Evolutionary conservation across 2,888 invertebrate species (phyloP).

Genomic region (Oeneis ivallda): DNA sequence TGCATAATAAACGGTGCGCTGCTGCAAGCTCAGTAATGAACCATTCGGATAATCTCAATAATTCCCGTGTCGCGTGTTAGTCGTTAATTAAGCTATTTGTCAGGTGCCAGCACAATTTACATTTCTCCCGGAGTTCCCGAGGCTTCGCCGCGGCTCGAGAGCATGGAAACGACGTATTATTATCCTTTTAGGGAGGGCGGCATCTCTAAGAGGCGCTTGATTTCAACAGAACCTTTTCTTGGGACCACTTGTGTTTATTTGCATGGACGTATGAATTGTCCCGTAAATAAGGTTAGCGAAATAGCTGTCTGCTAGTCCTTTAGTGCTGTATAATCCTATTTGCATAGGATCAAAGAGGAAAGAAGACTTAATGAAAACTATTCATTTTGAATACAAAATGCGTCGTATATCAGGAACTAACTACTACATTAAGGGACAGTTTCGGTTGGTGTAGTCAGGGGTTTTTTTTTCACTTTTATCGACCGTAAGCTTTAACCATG

Average conservation of each 20-base stretch:
- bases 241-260: constrained; percentile 78
- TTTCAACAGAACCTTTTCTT: constrained; percentile 74
- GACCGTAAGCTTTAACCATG: too few species aligned
- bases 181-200: constrained; percentile 81
- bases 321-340: constrained; percentile 72
- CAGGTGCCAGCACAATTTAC: constrained; percentile 75
- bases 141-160: constrained; percentile 59
- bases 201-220: constrained; percentile 67
- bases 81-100: constrained; percentile 82
- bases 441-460: too few species aligned
- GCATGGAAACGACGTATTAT: constrained; percentile 78
- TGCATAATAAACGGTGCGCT: constrained; percentile 43
- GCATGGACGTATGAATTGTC: constrained; percentile 78
- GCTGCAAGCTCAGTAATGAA: constrained; percentile 48
- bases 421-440: too few species aligned
- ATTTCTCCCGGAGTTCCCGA: constrained; percentile 71
- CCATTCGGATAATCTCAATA: constrained; percentile 67
- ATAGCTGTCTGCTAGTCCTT: constrained; percentile 67
- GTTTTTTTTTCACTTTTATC: too few species aligned
- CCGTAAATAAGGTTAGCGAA: constrained; percentile 79
- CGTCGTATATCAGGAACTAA: background rate
- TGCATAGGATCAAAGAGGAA: constrained; percentile 67
- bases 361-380: constrained; percentile 37
- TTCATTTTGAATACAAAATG: background rate
- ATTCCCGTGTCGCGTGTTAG: constrained; percentile 70